Conservation (phyloP, 2,888 invertebrate species). For the Agrochola macilenta region DNA sequence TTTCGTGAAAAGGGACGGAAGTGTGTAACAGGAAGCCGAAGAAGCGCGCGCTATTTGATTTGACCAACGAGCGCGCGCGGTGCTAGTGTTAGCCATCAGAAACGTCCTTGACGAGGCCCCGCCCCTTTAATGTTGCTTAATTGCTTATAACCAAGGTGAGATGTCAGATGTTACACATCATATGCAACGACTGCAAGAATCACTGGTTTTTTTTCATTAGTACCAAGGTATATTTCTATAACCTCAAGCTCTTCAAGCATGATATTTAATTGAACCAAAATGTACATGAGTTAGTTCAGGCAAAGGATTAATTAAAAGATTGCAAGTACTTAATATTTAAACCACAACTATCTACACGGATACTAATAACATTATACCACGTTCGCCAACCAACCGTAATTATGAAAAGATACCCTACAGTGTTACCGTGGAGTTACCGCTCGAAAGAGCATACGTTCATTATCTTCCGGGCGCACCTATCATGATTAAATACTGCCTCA, state of each 20-base stretch:
- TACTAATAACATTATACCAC: conserved; percentile 16
- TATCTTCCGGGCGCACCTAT: conserved; percentile 20
- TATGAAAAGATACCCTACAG: conserved; percentile 24
- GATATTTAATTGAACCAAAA: background rate
- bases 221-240: background rate
- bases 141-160: no score
- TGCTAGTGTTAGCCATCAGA: no score
- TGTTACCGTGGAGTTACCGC: conserved; percentile 2
- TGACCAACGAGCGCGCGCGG: no score
- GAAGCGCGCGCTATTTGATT: no score
- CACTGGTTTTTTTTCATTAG: background rate
- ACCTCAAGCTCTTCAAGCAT: background rate
- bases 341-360: background rate
- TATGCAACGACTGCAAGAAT: no score
- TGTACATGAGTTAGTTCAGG: background rate
- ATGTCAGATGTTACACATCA: no score
- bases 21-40: no score
- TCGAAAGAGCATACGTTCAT: conserved; percentile 27
- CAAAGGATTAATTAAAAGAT: conserved; percentile 2
- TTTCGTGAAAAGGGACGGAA: no score
- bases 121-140: no score
- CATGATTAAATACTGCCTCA: conserved; percentile 38
- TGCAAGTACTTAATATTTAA: background rate
- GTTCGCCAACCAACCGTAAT: conserved; percentile 24
- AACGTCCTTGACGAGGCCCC: no score